Evolutionary conservation across 2,797 vertebrate species (phyloP).

Genomic region (Cirrhinus molitorella): DNA sequence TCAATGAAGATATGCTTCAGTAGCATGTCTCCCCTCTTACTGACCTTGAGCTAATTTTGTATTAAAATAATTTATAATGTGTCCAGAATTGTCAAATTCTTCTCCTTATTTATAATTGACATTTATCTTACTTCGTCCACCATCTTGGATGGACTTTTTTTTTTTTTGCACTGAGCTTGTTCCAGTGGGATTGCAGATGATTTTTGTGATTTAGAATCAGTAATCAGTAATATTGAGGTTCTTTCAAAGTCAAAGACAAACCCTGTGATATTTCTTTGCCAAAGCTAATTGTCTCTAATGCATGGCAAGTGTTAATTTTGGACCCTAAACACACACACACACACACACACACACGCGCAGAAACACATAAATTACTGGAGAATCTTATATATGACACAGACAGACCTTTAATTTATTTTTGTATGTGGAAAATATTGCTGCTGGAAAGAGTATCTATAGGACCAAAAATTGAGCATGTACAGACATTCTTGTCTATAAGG

Average conservation of each 20-base stretch:
- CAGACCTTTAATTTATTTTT: slow-evolving; percentile 82
- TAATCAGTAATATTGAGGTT: neutral
- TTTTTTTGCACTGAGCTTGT: neutral
- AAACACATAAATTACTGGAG: slow-evolving; percentile 55
- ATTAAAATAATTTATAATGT: no score
- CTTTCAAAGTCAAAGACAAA: neutral
- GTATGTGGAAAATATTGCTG: slow-evolving; percentile 71
- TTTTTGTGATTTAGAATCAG: neutral
- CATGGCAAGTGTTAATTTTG: slow-evolving; percentile 35
- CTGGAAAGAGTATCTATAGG: slow-evolving; percentile 66
- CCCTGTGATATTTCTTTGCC: neutral
- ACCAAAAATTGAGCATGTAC: slow-evolving; percentile 27
- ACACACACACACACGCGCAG: neutral
- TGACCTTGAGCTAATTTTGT: no score
- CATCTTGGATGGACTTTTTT: no score
- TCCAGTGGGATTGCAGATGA: neutral
- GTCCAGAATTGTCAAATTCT: no score
- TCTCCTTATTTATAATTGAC: no score
- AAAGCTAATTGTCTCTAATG: neutral
- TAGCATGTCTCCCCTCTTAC: no score
- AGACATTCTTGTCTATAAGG: slow-evolving; percentile 21
- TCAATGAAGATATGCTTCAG: no score
- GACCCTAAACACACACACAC: slow-evolving; percentile 50
- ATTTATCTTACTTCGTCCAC: no score
- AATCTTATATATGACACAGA: slow-evolving; percentile 24